Base-by-base conservation (phyloP, 2,113 vertebrate species). In the Vanacampus margaritifer region DNA sequence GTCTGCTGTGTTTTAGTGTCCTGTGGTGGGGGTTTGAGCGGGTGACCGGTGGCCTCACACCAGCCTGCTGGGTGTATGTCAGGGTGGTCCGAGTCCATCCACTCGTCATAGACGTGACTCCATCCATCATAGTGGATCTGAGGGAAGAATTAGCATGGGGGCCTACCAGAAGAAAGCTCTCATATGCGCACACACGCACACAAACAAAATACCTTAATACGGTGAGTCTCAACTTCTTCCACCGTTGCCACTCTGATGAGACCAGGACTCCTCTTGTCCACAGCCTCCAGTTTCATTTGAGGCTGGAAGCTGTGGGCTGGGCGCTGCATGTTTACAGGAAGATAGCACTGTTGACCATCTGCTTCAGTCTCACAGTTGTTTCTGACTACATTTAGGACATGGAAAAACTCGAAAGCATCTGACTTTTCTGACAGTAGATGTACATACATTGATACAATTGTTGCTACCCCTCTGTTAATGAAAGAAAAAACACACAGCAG, bases 71-170 rank as follows among this genome's bases (percentile, higher is more conserved):
- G 97, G 68, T 99, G 96, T 80, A 99, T 91, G 79, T 99, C 97
- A 0, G 95, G 95, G 74, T 98, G 93, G 87, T 99, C 97, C 0
- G 94, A 94, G 45, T 99, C 97, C 64, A 97, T 92, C 97, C 97
- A 99, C 91, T 98, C 97, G 74, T 98, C 96, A 65, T 95, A 98
- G 65, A 95, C 75, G 0, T 98, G 94, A 87, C 92, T 98, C 95
- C 96, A 99, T 75, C 96, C 96, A 1, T 98, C 96, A 80, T 98
- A 98, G 88, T 97, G 95, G 76, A 99, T 91, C 97, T 99, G 84
- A 3, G 57, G 53, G 73, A 76, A 54, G 54, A 81, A 61, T 3
- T 59, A 1, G 43, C 21, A 61, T 35, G 5, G 0, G 35, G 12
- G 10, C 50, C 4, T 43, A 37, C 51, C 21, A 57, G 43, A 21